Base-by-base conservation (phyloP, 2,113 vertebrate species). In the Ranitomeya imitator region DNA sequence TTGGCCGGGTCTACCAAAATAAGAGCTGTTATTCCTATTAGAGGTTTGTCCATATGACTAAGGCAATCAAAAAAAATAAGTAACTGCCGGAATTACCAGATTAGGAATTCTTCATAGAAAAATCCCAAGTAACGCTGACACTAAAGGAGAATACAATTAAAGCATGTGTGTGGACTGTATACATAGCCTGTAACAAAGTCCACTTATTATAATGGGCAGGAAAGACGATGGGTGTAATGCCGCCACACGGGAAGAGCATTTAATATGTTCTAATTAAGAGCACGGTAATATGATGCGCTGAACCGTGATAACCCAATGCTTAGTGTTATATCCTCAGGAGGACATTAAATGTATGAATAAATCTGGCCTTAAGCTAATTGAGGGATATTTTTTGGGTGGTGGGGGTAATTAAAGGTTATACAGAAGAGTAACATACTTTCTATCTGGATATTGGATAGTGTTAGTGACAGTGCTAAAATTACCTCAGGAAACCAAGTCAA, bases 191-290 rank as follows among this genome's bases (percentile, higher is more conserved):
- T 57, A 59, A 73, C 65, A 54, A 74, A 73, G 55, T 55, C 19
- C 69, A 52, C 21, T 74, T 74, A 85, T 69, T 83, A 12, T 54
- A 83, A 67, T 8, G n/a, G 21, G 61, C 81, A 31, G 59, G 21
- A 23, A 52, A 74, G 59, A 0, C 13, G 74, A 19, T 14, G 26
- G 59, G 45, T 69, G 10, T 59, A 57, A 63, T 86, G 85, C 83
- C 83, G 81, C 92, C 83, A 79, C 92, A 92, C 89, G 90, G 74
- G 90, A 90, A 92, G 89, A 92, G 91, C 69, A 93, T 94, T 93
- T 92, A 93, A 87, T 90, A 89, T 90, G 90, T 92, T 95, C 93
- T 93, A 95, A 93, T 93, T 92, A 92, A 93, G 85, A 91, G 90
- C 88, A 91, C 90, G 91, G 86, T 93, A 93, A 93, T 93, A 91